Evolutionary conservation across 2,888 invertebrate species (phyloP).

Genomic region (Drosophila robusta): DNA sequence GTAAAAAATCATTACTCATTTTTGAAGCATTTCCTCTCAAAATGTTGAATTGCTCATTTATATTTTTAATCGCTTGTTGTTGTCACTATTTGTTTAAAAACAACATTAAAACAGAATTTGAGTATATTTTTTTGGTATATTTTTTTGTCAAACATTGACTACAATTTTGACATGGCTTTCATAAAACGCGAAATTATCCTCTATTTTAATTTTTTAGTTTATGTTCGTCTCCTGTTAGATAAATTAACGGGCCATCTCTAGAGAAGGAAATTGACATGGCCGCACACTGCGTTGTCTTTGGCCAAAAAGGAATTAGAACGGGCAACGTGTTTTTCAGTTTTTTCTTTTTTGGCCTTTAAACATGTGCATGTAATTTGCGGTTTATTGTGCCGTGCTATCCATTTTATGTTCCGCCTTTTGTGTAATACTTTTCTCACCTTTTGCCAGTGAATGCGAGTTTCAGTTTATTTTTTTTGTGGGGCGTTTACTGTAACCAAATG

Average conservation of each 20-base stretch:
- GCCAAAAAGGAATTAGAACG: constrained; percentile 44
- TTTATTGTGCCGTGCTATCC: constrained; percentile 29
- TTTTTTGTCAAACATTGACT: too few species aligned
- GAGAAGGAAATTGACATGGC: constrained; percentile 41
- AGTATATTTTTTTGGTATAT: too few species aligned
- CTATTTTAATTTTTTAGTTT: too few species aligned
- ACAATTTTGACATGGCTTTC: too few species aligned
- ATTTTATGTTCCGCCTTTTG: constrained; percentile 16
- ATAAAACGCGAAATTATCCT: too few species aligned
- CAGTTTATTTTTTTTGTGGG: constrained; percentile 9
- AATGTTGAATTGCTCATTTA: too few species aligned
- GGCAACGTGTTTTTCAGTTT: constrained; percentile 20
- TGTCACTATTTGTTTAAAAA: too few species aligned
- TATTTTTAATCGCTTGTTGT: too few species aligned
- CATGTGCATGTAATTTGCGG: constrained; percentile 74
- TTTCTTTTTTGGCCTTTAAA: constrained; percentile 28
- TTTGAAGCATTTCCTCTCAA: too few species aligned
- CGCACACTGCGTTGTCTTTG: constrained; percentile 4
- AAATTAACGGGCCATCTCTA: constrained; percentile 2
- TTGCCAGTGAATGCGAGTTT: constrained; percentile 23
- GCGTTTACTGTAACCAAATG: constrained; percentile 46
- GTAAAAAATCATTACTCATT: too few species aligned
- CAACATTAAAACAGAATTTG: too few species aligned
- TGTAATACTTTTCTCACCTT: constrained; percentile 77
- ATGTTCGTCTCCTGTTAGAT: too few species aligned